Base-by-base conservation (phyloP, 2,113 vertebrate species). In the Cavia aperea region DNA sequence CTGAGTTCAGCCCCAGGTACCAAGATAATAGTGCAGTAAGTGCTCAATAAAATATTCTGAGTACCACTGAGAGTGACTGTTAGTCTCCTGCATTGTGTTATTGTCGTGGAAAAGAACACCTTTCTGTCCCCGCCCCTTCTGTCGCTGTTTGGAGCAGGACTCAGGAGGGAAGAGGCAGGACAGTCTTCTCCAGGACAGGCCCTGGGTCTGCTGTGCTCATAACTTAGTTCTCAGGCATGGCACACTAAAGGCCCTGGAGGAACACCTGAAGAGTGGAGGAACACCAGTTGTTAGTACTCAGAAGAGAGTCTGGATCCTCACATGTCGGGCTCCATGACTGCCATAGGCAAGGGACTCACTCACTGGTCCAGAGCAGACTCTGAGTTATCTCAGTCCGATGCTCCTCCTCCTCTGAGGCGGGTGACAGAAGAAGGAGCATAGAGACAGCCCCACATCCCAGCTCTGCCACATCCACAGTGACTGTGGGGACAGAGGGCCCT, bases 271-370 rank as follows among this genome's bases (percentile, higher is more conserved):
- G 82, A 91, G 54, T 12, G n/a, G 51, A 54, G 11, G 36, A 86
- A 7, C 31, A 21, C 77, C 31, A 19, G 49, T 31, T 62, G 19
- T n/a, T 63, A 46, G 26, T 29, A 2, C 58, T 75, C 84, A 33
- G 87, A 68, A 24, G 49, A 54, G 39, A 12, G 6, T 68, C 62
- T 68, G 54, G 49, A 36, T 12, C 36, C 36, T 70, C 36, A 39
- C 14, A 15, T 9, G 14, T 26, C 6, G 1, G 7, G 9, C 16
- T 66, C 62, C 18, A 0, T 33, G 54, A 0, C 46, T 65, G 91
- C 68, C 72, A 24, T 9, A 0, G 1, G 84, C 15, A 14, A 29
- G 75, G 78, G 73, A 77, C 56, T 39, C 58, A 10, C n/a, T 13
- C 75, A n/a, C 29, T 12, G 72, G 8, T 56, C 33, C 86, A 46